phyloP scores from a whole-genome alignment of 2,113 vertebrate species.

The Aplodontia rufa region DNA sequence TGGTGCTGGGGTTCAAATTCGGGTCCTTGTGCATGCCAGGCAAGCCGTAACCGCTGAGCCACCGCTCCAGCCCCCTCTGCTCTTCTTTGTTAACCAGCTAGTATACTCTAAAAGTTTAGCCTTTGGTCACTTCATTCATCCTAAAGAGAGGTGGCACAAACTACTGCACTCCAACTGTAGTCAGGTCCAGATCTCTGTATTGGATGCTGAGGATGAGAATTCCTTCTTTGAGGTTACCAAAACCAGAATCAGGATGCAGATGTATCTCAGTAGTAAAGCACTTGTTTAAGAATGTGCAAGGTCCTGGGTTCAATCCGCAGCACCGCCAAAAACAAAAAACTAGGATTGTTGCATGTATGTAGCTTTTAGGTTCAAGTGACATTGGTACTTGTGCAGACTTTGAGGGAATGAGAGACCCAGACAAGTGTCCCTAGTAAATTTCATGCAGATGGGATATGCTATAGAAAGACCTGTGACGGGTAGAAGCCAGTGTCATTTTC shows the following conservation, averaged over 20 bases:
- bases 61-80: too few species aligned
- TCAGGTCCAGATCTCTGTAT: neutral
- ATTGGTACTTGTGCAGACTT: neutral
- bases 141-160: neutral
- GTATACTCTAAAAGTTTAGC: too few species aligned
- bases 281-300: too few species aligned
- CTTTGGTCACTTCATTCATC: neutral
- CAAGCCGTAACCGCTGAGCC: too few species aligned
- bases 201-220: neutral
- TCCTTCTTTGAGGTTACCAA: neutral
- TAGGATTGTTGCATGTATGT: rapidly evolving
- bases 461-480: neutral
- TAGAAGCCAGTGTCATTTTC: neutral
- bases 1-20: too few species aligned
- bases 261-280: too few species aligned
- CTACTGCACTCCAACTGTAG: neutral
- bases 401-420: neutral
- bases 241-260: neutral
- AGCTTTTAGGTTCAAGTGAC: neutral
- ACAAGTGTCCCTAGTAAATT: neutral
- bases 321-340: neutral
- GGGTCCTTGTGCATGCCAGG: too few species aligned
- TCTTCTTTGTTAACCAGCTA: neutral
- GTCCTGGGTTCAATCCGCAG: neutral
- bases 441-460: neutral